These are phyloP conservation scores for Crypturellus undulatus DNA, from an alignment of 2,113 vertebrate genomes.

Conservation along the genomic window DNA sequence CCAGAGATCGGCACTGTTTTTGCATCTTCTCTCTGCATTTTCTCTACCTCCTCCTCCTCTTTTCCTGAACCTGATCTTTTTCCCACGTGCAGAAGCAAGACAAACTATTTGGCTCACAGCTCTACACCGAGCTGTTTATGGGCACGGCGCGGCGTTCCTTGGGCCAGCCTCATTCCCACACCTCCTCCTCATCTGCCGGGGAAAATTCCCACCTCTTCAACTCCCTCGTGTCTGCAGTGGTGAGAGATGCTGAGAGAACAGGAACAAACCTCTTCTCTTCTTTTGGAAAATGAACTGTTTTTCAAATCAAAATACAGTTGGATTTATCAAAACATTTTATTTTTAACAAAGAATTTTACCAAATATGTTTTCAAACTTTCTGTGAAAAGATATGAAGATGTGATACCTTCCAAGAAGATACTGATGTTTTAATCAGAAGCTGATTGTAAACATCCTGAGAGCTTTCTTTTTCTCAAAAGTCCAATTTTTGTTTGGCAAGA, in stretches of 20 bases:
- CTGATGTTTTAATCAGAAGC: not conserved
- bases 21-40: not conserved
- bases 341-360: not conserved
- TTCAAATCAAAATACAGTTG: not conserved
- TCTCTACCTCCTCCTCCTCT: not conserved
- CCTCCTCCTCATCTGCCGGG: not conserved
- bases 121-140: fast-evolving
- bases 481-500: not conserved
- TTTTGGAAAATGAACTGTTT: not conserved
- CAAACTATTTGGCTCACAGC: not conserved
- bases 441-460: not conserved
- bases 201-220: not conserved
- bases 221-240: not conserved
- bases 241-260: not conserved
- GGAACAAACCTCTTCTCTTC: fast-evolving
- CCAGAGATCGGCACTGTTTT: not conserved
- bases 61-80: not conserved
- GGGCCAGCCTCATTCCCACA: not conserved
- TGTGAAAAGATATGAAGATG: fast-evolving
- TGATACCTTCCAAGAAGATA: not conserved
- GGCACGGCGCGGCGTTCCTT: fast-evolving
- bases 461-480: not conserved
- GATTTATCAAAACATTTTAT: not conserved
- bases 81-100: not conserved
- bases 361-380: not conserved